Base-by-base conservation (phyloP, 2,113 vertebrate genomes). In the Onychostruthus taczanowskii region DNA sequence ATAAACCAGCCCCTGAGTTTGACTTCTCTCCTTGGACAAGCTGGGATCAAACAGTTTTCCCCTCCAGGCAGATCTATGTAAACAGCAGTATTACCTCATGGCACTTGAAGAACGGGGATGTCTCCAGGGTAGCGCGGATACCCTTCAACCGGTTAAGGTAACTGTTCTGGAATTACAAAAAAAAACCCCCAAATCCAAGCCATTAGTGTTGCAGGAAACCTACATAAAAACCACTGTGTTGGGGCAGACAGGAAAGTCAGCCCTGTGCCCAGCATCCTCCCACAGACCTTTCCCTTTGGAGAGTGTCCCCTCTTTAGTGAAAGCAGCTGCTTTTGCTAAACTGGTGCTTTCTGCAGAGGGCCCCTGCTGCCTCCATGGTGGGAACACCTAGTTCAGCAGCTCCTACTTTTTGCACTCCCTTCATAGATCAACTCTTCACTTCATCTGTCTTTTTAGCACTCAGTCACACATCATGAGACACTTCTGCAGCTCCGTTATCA, bases 91-190 rank as follows among this genome's bases (percentile, higher is more conserved):
- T 97, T 98, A 99, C 99, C 99, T 99, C 99, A 8, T 99, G 99
- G 83, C 98, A 98, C 96, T 98, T 98, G 97, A 99, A 99, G 98
- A 99, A 99, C 0, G 98, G 96, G 22, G 99, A 99, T 7, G 94
- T 96, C 96, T 99, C 99, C 94, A 99, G 97, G 35, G 98, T 99
- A 82, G 96, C 98, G 4, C 96, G 97, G 83, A 99, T 98, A 78
- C 98, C 98, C 90, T 98, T 98, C 95, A 99, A 97, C 41, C 99
- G 98, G 84, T 97, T 98, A 55, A 99, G 97, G 97, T 99, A 99
- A 95, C 96, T 90, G 11, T 96, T 98, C 99, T 99, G 96, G 21
- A 94, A 78, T 95, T 4, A 94, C 53, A 97, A 89, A 74, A 84
- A 73, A 81, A 93, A 47, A 7, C 2, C 17, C 49, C 17, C 49